Percentiles rank a stretch among this genome's conserved stretches.
phyloP scores from a whole-genome alignment of 2,113 vertebrate genomes.

The Lucifuga dentata region DNA sequence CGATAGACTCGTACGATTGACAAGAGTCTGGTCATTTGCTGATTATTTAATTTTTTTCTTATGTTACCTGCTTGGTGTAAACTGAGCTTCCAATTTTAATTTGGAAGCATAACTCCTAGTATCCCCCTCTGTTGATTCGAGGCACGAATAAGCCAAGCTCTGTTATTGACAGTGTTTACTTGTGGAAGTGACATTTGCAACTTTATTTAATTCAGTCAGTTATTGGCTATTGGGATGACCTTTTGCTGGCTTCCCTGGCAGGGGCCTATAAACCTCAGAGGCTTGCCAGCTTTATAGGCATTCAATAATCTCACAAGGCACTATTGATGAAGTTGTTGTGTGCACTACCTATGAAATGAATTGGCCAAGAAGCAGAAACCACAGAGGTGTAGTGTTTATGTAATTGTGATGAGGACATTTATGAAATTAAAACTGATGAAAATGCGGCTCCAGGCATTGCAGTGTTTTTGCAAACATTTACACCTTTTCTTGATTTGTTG shows the following conservation, averaged over 20 bases:
- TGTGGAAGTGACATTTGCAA: conserved; percentile 81
- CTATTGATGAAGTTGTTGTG: conserved; percentile 77
- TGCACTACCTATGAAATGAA: conserved; percentile 65
- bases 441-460: conserved; percentile 22
- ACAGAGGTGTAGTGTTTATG: conserved; percentile 20
- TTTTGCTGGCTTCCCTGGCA: conserved; percentile 71
- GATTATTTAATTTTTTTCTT: too few relatives aligned
- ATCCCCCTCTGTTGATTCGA: conserved; percentile 61
- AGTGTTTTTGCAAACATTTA: conserved; percentile 26
- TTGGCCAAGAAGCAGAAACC: conserved; percentile 47
- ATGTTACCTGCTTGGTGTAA: too few relatives aligned
- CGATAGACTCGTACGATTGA: too few relatives aligned
- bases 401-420: conserved; percentile 49
- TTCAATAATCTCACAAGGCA: conserved; percentile 76
- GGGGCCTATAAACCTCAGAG: conserved; percentile 67
- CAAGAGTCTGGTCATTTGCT: too few relatives aligned
- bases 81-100: too few relatives aligned
- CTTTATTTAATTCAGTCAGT: conserved; percentile 82
- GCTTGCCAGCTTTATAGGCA: conserved; percentile 65
- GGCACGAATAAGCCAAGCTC: conserved; percentile 49
- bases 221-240: conserved; percentile 78
- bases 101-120: too few relatives aligned
- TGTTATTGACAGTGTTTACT: conserved; percentile 75
- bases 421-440: conserved; percentile 60
- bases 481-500: conserved; percentile 19